Evolutionary conservation across 2,888 invertebrate genomes (phyloP).

Genomic region (Mylabris sibirica): DNA sequence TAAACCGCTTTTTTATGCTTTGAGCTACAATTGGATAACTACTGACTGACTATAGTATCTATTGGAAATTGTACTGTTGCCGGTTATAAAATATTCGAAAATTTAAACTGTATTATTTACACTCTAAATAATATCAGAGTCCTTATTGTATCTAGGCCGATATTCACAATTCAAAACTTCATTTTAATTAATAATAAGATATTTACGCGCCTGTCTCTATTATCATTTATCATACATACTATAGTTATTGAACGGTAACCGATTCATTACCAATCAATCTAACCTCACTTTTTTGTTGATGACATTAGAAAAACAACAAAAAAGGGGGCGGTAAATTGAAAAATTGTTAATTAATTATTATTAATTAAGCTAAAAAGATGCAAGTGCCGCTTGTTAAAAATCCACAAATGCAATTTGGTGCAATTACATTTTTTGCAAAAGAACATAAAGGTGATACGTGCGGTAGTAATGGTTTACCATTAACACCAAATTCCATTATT

Average conservation of each 20-base stretch:
- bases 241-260: too few relatives aligned
- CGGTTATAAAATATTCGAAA: too few relatives aligned
- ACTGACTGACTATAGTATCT: neutral
- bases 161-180: too few relatives aligned
- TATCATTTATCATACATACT: too few relatives aligned
- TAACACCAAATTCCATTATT: slow-evolving; percentile 95
- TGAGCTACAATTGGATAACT: slow-evolving; percentile 1
- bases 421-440: slow-evolving; percentile 89
- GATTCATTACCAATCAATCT: neutral
- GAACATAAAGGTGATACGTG: slow-evolving; percentile 90
- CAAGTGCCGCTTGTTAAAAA: slow-evolving; percentile 56
- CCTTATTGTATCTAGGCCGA: too few relatives aligned
- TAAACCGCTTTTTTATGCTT: neutral
- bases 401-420: slow-evolving; percentile 73
- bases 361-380: slow-evolving; percentile 21
- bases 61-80: too few relatives aligned
- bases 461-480: slow-evolving; percentile 93
- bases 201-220: too few relatives aligned
- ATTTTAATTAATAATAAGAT: too few relatives aligned
- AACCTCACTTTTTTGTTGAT: neutral
- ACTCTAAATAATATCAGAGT: too few relatives aligned
- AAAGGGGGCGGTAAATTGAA: slow-evolving; percentile 6
- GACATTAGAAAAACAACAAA: neutral
- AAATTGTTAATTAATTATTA: neutral
- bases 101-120: too few relatives aligned